Evolutionary conservation across 2,797 vertebrate species (phyloP).

Genomic region (Acanthurus leucopareius): DNA sequence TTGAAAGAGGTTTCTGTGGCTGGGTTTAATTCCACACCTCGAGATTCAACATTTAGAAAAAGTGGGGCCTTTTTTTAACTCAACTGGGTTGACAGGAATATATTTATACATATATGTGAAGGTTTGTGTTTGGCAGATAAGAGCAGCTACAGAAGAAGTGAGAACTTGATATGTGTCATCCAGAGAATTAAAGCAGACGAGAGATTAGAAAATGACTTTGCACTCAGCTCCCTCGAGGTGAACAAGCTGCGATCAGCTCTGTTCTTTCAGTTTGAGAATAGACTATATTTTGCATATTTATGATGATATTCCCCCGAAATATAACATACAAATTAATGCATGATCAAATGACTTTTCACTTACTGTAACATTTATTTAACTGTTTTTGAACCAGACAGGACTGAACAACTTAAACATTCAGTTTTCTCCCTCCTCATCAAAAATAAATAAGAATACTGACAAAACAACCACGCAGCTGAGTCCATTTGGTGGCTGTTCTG

Average conservation of each 20-base stretch:
- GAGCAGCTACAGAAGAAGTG: constrained; percentile 45
- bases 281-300: constrained; percentile 13
- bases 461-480: neutral
- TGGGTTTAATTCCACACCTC: neutral
- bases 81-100: neutral
- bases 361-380: neutral
- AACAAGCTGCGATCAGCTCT: rapidly evolving
- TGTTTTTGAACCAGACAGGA: too few species aligned
- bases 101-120: constrained; percentile 23
- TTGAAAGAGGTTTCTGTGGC: neutral
- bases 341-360: neutral
- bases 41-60: neutral
- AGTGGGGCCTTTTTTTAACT: neutral
- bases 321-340: neutral
- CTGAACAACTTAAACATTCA: neutral
- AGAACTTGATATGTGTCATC: constrained; percentile 49
- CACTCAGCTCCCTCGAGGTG: constrained; percentile 32
- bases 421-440: neutral
- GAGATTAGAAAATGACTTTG: constrained; percentile 47
- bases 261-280: constrained; percentile 15
- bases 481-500: neutral
- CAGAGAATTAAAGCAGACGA: constrained; percentile 39
- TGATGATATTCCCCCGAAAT: constrained; percentile 2
- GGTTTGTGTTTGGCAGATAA: constrained; percentile 23
- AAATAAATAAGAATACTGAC: neutral